These are phyloP conservation scores for Neoscelio sp. DNA, from an alignment of 2,888 invertebrate species.

Conservation along the genomic window DNA sequence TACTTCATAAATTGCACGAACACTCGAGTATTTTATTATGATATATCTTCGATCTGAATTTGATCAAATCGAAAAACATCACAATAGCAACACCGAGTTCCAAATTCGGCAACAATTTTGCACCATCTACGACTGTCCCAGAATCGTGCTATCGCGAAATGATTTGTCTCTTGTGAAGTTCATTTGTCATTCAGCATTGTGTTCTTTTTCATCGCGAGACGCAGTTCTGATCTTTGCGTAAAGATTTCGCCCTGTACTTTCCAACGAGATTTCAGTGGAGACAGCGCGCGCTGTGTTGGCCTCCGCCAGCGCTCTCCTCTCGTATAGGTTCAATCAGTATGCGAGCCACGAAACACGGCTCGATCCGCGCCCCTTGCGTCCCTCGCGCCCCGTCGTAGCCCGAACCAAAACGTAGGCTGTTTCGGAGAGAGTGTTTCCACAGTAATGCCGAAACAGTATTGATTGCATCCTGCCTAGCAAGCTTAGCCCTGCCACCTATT, in stretches of 20 bases:
- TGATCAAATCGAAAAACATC: no score
- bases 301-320: slow-evolving; percentile 71
- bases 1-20: no score
- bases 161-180: slow-evolving; percentile 8
- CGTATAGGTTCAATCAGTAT: slow-evolving; percentile 81
- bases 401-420: slow-evolving; percentile 80
- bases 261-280: slow-evolving; percentile 73
- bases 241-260: slow-evolving; percentile 70
- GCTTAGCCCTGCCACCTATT: slow-evolving; percentile 76
- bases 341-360: slow-evolving; percentile 81
- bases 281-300: slow-evolving; percentile 76
- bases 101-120: no score
- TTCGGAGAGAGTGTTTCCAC: slow-evolving; percentile 82
- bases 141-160: neutral
- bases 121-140: no score
- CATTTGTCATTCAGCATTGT: slow-evolving; percentile 30
- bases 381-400: slow-evolving; percentile 64
- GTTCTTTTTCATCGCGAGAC: slow-evolving; percentile 19
- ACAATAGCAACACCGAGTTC: no score
- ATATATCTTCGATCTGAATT: no score
- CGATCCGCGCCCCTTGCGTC: slow-evolving; percentile 59
- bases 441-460: slow-evolving; percentile 83
- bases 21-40: slow-evolving; percentile 84
- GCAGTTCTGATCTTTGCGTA: slow-evolving; percentile 36
- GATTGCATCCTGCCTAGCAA: slow-evolving; percentile 80